Evolutionary conservation across 2,888 invertebrate genomes (phyloP).

Genomic region (Harpalus rubripes): DNA sequence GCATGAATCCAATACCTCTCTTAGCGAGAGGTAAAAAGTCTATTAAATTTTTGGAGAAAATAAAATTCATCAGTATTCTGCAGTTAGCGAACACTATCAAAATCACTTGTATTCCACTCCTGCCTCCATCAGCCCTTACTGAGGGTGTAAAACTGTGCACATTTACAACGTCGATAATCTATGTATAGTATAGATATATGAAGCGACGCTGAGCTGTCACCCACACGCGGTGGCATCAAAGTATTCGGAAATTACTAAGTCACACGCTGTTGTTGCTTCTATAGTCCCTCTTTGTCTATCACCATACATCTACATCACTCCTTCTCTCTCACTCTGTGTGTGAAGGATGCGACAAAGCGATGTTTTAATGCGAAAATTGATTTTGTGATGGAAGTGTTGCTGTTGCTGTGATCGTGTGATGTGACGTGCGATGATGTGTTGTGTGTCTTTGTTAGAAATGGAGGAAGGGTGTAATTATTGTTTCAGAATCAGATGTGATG

Average conservation of each 20-base stretch:
- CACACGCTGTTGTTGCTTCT: conserved; percentile 43
- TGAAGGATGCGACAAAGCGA: conserved; percentile 72
- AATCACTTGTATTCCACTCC: too few species aligned
- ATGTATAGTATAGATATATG: conserved; percentile 66
- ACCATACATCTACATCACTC: background rate
- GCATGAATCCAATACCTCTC: too few species aligned
- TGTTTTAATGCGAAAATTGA: conserved; percentile 76
- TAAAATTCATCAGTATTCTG: too few species aligned
- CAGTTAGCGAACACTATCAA: too few species aligned
- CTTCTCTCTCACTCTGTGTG: background rate
- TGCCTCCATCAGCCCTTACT: background rate
- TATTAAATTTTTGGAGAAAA: too few species aligned
- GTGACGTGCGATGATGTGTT: background rate
- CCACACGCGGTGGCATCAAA: conserved; percentile 58
- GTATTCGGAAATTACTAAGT: conserved; percentile 65
- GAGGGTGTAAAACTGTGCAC: conserved; percentile 64
- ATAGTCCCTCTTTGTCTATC: background rate
- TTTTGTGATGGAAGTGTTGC: conserved; percentile 69
- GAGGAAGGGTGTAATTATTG: conserved; percentile 23
- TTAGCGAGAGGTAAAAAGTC: too few species aligned
- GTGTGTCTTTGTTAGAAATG: background rate
- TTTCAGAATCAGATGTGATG: conserved; percentile 10
- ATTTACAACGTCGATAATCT: conserved; percentile 61
- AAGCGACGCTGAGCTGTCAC: conserved; percentile 58
- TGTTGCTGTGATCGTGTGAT: background rate